phyloP scores from a whole-genome alignment of 2,113 vertebrate genomes.

The Orcinus orca region DNA sequence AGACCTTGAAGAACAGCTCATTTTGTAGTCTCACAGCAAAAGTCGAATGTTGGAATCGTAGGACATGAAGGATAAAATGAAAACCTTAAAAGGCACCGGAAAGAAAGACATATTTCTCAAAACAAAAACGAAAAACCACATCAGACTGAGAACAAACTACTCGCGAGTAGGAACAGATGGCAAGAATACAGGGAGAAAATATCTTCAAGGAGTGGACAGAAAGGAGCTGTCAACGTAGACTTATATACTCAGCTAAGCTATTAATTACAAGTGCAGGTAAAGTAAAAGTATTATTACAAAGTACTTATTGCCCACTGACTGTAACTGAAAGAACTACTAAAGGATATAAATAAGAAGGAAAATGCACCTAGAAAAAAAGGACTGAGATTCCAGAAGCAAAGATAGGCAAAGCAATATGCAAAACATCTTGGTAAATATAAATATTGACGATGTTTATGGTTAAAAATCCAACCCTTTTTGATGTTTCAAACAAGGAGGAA shows the following conservation, averaged over 20 bases:
- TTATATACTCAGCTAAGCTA: not conserved
- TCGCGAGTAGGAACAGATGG: not conserved
- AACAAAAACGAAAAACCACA: not conserved
- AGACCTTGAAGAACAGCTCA: not conserved
- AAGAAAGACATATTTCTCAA: not conserved
- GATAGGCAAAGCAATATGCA: not conserved
- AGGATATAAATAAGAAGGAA: not conserved
- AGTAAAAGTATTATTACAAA: not conserved
- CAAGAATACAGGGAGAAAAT: not conserved
- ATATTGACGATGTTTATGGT: not conserved
- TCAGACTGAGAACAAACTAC: not conserved
- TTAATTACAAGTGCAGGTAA: not conserved
- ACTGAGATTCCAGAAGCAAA: not conserved
- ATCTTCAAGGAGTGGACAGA: not conserved
- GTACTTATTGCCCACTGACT: not conserved
- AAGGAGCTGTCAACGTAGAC: not conserved
- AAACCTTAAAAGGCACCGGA: not conserved
- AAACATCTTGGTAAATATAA: not conserved
- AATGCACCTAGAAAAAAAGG: not conserved
- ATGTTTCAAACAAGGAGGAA: not conserved
- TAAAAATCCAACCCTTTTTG: not conserved
- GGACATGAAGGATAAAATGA: not conserved
- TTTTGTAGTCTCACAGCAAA: not conserved
- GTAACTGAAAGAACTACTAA: not conserved
- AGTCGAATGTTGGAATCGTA: not conserved